Percentiles rank a stretch among this genome's conserved stretches.
Conservation (phyloP, 2,113 vertebrate genomes). For the Hyperoodon ampullatus region DNA sequence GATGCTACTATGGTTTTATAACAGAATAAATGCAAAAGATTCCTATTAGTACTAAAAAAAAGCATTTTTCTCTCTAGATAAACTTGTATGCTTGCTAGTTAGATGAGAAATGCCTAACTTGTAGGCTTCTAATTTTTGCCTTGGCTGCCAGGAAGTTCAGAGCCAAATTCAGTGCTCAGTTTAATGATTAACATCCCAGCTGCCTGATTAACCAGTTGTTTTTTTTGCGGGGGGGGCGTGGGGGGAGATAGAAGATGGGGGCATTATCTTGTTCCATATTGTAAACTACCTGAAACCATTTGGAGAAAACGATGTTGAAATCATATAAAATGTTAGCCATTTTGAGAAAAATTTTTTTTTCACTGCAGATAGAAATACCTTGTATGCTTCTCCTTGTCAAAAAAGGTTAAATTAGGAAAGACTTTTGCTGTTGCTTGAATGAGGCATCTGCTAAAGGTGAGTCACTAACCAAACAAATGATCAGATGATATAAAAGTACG, state of each 20-base stretch:
- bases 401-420: conserved; percentile 15
- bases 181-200: conserved; percentile 33
- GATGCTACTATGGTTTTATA: conserved; percentile 8
- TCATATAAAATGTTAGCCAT: conserved; percentile 25
- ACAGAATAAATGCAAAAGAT: conserved; percentile 12
- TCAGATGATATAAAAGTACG: background rate
- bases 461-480: background rate
- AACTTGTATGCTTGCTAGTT: conserved; percentile 12
- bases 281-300: conserved; percentile 52
- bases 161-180: conserved; percentile 48
- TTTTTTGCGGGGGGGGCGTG: background rate
- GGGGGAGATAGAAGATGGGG: background rate
- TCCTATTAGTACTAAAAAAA: background rate
- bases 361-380: conserved; percentile 19
- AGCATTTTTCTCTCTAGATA: background rate
- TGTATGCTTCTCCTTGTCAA: conserved; percentile 28
- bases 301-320: conserved; percentile 31
- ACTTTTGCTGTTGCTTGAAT: background rate
- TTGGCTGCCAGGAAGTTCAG: conserved; percentile 46
- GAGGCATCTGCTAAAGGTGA: conserved; percentile 28
- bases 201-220: background rate
- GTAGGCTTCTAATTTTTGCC: conserved; percentile 35
- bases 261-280: conserved; percentile 24
- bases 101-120: conserved; percentile 2
- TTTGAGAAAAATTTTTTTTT: conserved; percentile 38